A percentile compares a stretch with the other conserved stretches of the same genome.
These are phyloP conservation scores for Heliconius charithonia DNA, from an alignment of 2,888 invertebrate species.

Conservation along the genomic window DNA sequence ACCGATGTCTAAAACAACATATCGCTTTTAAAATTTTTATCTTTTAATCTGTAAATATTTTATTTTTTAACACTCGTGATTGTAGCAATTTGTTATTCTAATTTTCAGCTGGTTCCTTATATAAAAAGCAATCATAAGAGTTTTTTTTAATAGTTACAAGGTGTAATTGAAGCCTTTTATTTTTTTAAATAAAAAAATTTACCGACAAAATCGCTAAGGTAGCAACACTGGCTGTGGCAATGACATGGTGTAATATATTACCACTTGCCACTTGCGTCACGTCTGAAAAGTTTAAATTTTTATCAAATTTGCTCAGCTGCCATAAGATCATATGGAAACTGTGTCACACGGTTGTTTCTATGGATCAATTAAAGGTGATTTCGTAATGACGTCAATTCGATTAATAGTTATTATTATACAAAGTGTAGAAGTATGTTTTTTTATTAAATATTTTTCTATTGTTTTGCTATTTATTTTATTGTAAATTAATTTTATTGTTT, in stretches of 20 bases:
- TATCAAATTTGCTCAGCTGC: slow-evolving; percentile 45
- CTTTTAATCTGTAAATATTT: too few species aligned
- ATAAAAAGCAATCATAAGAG: neutral
- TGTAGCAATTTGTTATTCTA: too few species aligned
- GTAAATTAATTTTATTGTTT: slow-evolving; percentile 1
- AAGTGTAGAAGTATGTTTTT: slow-evolving; percentile 1
- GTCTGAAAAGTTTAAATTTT: slow-evolving; percentile 32
- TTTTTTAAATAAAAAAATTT: neutral
- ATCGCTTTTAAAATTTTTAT: too few species aligned
- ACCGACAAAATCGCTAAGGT: neutral
- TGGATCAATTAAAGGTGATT: slow-evolving; percentile 46
- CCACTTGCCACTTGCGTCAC: slow-evolving; percentile 35
- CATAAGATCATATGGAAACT: slow-evolving; percentile 35
- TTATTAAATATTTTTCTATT: neutral
- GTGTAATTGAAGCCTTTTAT: neutral
- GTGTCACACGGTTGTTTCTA: slow-evolving; percentile 48
- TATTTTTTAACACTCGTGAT: too few species aligned
- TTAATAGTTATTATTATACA: slow-evolving; percentile 32
- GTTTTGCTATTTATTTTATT: slow-evolving; percentile 1
- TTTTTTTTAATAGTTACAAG: neutral
- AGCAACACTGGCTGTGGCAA: neutral
- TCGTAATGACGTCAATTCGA: slow-evolving; percentile 45
- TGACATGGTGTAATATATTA: slow-evolving; percentile 5
- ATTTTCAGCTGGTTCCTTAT: neutral
- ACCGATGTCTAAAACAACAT: neutral